A percentile compares a stretch with the other conserved stretches of the same genome.
phyloP scores from a whole-genome alignment of 2,113 vertebrate species.

The Microtus oregoni region DNA sequence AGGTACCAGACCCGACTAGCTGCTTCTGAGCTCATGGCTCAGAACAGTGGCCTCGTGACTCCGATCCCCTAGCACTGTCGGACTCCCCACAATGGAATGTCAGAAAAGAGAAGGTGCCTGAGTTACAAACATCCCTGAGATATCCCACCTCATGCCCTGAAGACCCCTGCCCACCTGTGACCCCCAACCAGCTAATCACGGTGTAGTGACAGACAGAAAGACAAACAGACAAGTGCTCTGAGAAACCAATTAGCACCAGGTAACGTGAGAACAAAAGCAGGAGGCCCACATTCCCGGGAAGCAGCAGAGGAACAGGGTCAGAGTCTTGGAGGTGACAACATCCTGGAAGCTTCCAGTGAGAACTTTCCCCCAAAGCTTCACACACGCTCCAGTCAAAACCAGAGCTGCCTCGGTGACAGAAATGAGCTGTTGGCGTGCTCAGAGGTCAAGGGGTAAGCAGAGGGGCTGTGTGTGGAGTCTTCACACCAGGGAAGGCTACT shows the following conservation, averaged over 20 bases:
- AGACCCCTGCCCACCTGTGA: not conserved
- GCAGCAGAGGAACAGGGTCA: not conserved
- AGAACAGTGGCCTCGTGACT: not conserved
- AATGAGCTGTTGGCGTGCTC: not conserved
- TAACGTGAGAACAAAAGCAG: not conserved
- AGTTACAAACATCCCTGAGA: slow-evolving; percentile 76
- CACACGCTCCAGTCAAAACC: not conserved
- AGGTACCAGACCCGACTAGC: not conserved
- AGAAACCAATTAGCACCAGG: not conserved
- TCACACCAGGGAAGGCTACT: no score
- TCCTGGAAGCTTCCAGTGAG: not conserved
- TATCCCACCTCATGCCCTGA: not conserved
- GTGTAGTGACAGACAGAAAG: not conserved
- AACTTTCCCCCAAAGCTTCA: not conserved
- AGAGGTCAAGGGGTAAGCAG: not conserved
- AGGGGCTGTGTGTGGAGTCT: no score
- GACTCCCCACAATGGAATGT: not conserved
- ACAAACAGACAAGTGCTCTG: no score
- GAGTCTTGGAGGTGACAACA: not conserved
- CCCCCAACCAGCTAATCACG: not conserved
- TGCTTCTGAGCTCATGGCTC: not conserved
- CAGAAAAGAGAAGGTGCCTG: slow-evolving; percentile 31
- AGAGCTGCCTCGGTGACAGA: not conserved
- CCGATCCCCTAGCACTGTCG: not conserved
- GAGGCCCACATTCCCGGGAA: not conserved